phyloP scores from a whole-genome alignment of 92 coral and sea anemone species.

The Pocillopora grandis region DNA sequence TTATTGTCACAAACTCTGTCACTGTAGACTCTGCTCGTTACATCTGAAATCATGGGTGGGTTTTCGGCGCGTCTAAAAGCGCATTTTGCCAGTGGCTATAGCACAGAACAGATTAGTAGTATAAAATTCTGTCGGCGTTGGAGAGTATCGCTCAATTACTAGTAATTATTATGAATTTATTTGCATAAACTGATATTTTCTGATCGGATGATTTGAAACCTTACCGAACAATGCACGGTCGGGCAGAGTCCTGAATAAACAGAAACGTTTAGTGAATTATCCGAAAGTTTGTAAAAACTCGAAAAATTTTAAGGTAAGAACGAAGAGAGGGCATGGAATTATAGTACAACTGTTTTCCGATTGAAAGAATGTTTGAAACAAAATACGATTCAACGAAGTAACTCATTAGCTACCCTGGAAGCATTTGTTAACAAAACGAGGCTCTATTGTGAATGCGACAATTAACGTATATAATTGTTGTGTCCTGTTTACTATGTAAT shows the following conservation, averaged over 20 bases:
- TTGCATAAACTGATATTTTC: background rate
- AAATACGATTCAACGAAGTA: slow-evolving; percentile 2
- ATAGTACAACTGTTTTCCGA: background rate
- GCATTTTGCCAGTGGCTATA: background rate
- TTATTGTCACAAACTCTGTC: slow-evolving; percentile 11
- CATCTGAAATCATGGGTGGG: background rate
- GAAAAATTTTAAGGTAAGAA: background rate
- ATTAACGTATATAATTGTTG: slow-evolving; percentile 17
- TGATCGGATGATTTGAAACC: background rate
- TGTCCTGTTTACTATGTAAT: too few relatives aligned
- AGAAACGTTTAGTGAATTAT: background rate
- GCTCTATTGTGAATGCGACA: slow-evolving; percentile 8
- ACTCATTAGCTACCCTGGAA: background rate
- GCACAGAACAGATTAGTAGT: background rate
- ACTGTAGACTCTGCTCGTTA: background rate
- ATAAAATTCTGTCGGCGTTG: background rate
- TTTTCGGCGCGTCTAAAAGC: background rate
- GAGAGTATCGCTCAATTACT: background rate
- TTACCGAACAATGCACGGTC: slow-evolving; percentile 12
- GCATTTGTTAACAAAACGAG: slow-evolving; percentile 22
- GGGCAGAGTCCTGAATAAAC: slow-evolving; percentile 5
- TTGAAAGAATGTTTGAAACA: background rate
- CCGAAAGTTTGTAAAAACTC: slow-evolving; percentile 2
- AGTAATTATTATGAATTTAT: background rate
- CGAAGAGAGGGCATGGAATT: background rate